Percentiles rank a stretch among this genome's conserved stretches.
Conservation (phyloP, 2,113 vertebrate genomes). For the Tachysurus vachellii region DNA sequence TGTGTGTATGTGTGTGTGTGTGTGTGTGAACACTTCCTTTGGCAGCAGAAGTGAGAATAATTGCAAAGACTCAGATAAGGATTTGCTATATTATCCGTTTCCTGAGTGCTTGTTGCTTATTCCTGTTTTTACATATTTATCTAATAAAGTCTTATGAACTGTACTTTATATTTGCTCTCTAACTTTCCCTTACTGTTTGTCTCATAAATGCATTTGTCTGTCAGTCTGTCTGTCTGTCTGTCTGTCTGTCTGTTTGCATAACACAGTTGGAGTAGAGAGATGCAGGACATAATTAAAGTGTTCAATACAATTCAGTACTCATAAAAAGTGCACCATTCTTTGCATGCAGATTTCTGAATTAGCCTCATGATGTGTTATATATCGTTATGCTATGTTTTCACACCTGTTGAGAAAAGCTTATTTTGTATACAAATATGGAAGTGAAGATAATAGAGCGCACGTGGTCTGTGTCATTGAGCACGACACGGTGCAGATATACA, state of each 20-base stretch:
- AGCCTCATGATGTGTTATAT: not conserved
- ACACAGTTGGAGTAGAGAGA: not conserved
- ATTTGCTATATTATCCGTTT: constrained; percentile 4
- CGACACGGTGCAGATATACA: too few relatives aligned
- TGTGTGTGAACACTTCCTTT: not conserved
- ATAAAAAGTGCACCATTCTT: not conserved
- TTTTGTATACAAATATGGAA: too few relatives aligned
- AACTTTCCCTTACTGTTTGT: not conserved
- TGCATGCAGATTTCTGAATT: not conserved
- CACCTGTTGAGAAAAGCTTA: too few relatives aligned
- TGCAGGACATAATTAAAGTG: not conserved
- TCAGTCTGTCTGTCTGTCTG: not conserved
- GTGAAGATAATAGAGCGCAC: too few relatives aligned
- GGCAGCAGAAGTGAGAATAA: not conserved
- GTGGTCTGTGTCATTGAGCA: too few relatives aligned
- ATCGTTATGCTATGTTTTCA: too few relatives aligned
- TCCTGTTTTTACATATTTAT: not conserved
- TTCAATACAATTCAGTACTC: not conserved
- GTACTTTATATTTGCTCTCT: not conserved
- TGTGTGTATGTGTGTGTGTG: not conserved
- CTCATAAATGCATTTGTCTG: not conserved
- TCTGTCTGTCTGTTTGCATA: not conserved
- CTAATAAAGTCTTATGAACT: not conserved
- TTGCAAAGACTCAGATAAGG: constrained; percentile 1
- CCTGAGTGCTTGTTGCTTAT: not conserved